These are phyloP conservation scores for Champsocephalus esox DNA, from an alignment of 2,797 vertebrate species.

Conservation along the genomic window DNA sequence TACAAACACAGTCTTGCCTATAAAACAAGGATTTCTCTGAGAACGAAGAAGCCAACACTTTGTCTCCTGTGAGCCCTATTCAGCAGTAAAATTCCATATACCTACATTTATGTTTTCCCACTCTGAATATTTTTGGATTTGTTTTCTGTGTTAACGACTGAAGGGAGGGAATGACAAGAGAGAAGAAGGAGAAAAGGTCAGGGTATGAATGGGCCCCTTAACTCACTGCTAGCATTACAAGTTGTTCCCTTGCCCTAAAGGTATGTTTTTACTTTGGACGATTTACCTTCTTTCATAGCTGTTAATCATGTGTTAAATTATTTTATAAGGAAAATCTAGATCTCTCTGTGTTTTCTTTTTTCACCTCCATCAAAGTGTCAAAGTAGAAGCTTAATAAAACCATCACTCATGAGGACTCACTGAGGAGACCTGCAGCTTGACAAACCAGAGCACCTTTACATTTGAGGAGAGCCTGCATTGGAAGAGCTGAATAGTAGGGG, in stretches of 20 bases:
- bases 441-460: conserved; percentile 53
- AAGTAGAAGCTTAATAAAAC: conserved; percentile 68
- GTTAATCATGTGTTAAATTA: conserved; percentile 44
- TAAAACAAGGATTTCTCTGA: conserved; percentile 70
- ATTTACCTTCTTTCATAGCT: conserved; percentile 47
- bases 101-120: conserved; percentile 66
- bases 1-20: conserved; percentile 61
- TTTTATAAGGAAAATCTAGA: conserved; percentile 30
- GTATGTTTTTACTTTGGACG: conserved; percentile 26
- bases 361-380: conserved; percentile 45
- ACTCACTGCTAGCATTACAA: conserved; percentile 61
- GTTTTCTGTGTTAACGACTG: conserved; percentile 71
- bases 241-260: conserved; percentile 42
- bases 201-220: conserved; percentile 64
- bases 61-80: conserved; percentile 67
- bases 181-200: conserved; percentile 64
- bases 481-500: conserved; percentile 25
- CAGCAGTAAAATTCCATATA: conserved; percentile 71
- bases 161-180: conserved; percentile 60
- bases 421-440: conserved; percentile 28
- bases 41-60: conserved; percentile 52
- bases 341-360: conserved; percentile 28
- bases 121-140: conserved; percentile 66
- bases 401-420: conserved; percentile 62
- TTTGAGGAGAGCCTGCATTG: conserved; percentile 18